A percentile compares a stretch with the other conserved stretches of the same genome.
These are phyloP conservation scores for Naso thynnoides DNA, from an alignment of 2,797 vertebrate genomes.

Conservation along the genomic window DNA sequence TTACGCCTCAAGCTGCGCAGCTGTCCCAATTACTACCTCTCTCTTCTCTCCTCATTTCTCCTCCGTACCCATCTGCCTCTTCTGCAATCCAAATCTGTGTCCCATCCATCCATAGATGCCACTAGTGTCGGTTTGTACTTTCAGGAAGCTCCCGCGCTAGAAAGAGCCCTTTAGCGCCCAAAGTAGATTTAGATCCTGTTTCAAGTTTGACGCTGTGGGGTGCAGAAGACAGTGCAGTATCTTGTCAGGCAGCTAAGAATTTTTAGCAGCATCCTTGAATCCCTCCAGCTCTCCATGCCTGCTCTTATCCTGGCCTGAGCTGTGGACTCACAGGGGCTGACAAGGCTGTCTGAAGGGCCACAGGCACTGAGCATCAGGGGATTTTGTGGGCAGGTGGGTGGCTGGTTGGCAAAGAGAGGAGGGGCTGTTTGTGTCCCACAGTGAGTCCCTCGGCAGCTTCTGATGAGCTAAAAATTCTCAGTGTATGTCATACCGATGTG, in stretches of 20 bases:
- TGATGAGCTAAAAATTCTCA: slow-evolving; percentile 62
- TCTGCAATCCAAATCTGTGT: slow-evolving; percentile 50
- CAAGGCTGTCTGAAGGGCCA: slow-evolving; percentile 65
- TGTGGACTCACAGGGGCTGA: slow-evolving; percentile 64
- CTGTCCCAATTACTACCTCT: slow-evolving; percentile 77
- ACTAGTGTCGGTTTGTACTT: slow-evolving; percentile 37
- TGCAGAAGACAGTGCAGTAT: slow-evolving; percentile 37
- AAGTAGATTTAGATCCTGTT: slow-evolving; percentile 46
- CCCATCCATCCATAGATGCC: slow-evolving; percentile 41
- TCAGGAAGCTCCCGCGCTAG: slow-evolving; percentile 17
- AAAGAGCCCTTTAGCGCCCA: slow-evolving; percentile 30
- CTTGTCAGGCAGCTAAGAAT: slow-evolving; percentile 51
- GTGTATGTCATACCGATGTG: slow-evolving; percentile 53
- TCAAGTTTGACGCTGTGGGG: slow-evolving; percentile 36
- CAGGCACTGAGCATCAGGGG: slow-evolving; percentile 49
- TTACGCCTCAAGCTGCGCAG: slow-evolving; percentile 72
- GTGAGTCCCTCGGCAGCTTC: slow-evolving; percentile 56
- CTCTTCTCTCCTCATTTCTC: slow-evolving; percentile 63
- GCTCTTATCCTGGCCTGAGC: slow-evolving; percentile 68
- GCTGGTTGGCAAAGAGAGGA: slow-evolving; percentile 16
- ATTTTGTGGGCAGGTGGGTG: slow-evolving; percentile 55
- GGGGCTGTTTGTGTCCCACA: slow-evolving; percentile 49
- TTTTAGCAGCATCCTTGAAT: slow-evolving; percentile 58
- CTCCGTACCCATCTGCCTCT: slow-evolving; percentile 66
- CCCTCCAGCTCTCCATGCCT: slow-evolving; percentile 52